These are phyloP conservation scores for Ctenodactylus gundi DNA, from an alignment of 2,113 vertebrate genomes.

Conservation along the genomic window DNA sequence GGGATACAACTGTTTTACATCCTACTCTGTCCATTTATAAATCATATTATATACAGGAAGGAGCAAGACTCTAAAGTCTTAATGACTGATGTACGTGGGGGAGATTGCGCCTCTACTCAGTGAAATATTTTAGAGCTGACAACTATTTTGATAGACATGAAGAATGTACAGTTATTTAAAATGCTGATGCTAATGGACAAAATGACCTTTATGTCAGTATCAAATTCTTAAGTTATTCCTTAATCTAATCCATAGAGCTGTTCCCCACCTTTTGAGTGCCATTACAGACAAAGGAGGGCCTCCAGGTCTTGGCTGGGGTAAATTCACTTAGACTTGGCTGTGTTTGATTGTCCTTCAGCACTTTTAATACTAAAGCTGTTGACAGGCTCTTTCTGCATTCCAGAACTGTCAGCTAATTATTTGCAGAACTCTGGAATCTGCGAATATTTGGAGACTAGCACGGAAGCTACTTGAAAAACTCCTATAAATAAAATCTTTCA, in stretches of 20 bases:
- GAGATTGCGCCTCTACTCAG: background rate
- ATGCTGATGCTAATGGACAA: background rate
- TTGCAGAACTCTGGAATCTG: background rate
- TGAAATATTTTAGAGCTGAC: background rate
- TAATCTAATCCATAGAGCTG: background rate
- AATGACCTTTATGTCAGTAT: background rate
- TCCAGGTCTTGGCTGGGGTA: background rate
- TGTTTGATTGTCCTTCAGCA: background rate
- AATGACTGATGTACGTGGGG: background rate
- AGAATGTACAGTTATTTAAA: background rate
- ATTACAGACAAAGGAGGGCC: background rate
- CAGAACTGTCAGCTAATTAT: background rate
- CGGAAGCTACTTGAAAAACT: background rate
- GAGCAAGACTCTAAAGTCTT: background rate
- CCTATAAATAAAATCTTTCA: no score
- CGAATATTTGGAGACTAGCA: background rate
- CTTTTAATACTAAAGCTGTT: background rate
- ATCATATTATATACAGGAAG: background rate
- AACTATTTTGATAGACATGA: background rate
- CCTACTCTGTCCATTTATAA: background rate
- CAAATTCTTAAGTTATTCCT: background rate
- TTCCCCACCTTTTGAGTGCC: background rate
- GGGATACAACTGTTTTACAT: background rate
- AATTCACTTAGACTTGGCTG: background rate
- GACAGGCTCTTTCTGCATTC: background rate